phyloP scores from a whole-genome alignment of 2,888 invertebrate species.

The Linnaemya vulpina region DNA sequence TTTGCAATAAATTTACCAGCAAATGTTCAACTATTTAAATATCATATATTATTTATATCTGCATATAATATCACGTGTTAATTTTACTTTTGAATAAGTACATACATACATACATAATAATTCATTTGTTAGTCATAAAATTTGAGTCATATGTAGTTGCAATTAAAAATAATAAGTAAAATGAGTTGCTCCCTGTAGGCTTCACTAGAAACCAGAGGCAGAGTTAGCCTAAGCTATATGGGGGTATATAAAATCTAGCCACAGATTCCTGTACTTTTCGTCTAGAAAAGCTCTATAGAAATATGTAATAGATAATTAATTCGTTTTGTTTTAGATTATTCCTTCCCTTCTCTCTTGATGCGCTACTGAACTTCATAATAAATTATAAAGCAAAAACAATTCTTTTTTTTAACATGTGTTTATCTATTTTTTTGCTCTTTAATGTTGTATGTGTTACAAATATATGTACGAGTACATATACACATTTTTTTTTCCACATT shows the following conservation, averaged over 20 bases:
- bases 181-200: slow-evolving; percentile 2
- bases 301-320: background rate
- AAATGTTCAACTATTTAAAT: background rate
- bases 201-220: background rate
- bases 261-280: background rate
- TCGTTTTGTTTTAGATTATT: background rate
- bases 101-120: background rate
- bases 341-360: background rate
- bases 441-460: background rate
- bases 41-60: slow-evolving; percentile 9
- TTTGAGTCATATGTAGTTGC: slow-evolving; percentile 25
- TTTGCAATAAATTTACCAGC: background rate
- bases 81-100: background rate
- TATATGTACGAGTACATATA: background rate
- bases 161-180: slow-evolving; percentile 7
- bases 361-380: background rate
- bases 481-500: background rate
- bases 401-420: background rate
- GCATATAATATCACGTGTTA: slow-evolving; percentile 49
- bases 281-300: background rate
- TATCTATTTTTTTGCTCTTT: background rate
- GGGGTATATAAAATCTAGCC: background rate
- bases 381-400: background rate
- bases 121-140: slow-evolving; percentile 40
- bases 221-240: background rate